Base-by-base conservation (phyloP, 2,797 vertebrate species). In the Gallinago stenura region DNA sequence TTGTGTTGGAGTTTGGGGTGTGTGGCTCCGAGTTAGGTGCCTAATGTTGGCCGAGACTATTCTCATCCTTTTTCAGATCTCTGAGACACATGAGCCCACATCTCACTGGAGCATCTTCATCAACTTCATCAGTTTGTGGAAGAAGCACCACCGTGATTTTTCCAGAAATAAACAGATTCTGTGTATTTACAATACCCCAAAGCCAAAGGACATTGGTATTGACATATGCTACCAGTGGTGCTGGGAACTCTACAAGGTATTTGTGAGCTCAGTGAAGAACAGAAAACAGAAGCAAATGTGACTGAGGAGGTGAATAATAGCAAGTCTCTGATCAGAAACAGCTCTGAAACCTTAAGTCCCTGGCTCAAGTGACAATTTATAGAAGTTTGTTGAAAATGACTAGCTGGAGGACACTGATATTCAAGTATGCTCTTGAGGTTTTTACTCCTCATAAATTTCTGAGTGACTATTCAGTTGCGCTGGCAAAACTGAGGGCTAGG, bases 341-440 rank as follows among this genome's bases (percentile, higher is more conserved):
- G 7, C 18, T 57, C 50, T 64, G 43, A 43, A 57, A 15, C 5
- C 11, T 77, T 51, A 51, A 64, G n/a, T 7, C 20, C 4, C 7
- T 37, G 43, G 22, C 28, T 57, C 10, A 43, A 10, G 5, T 11
- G 39, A 39, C 33, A 60, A 13, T 12, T 9, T 31, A 35, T 68
- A 41, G 9, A 30, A 22, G 17, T 46, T 15, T 37, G 2, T 20
- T 64, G 87, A 61, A 43, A 17, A 41, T 31, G n/a, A 62, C 33
- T 48, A 56, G 1, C 26, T 71, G 20, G 30, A 68, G 26, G 22
- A 68, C n/a, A 41, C 12, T 12, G 12, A 43, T 60, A 73, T 31
- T 43, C 18, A 73, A 4, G 4, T 14, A 24, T 25, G 9, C 4
- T 48, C 6, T 68, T 37, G 37, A 26, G 2, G 0, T 19, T 76